Conservation (phyloP, 2,797 vertebrate species). For the Aphelocoma californica region DNA sequence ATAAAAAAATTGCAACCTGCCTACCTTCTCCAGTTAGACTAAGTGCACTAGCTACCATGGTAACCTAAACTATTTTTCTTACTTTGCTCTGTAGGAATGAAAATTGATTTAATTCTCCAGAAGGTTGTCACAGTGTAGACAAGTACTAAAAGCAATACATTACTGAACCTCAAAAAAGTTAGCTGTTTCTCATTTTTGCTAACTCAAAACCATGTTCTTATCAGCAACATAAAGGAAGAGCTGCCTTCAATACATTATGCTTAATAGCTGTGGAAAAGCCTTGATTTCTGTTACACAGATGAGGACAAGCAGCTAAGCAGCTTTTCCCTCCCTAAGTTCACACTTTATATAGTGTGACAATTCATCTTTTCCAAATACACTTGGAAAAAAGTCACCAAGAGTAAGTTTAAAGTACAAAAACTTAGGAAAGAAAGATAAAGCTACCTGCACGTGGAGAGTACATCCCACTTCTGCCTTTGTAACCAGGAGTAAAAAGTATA, state of each 20-base stretch:
- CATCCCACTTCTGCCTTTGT: background rate
- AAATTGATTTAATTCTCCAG: conserved; percentile 57
- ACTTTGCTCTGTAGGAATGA: conserved; percentile 66
- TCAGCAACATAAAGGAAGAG: background rate
- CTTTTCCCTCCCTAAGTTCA: background rate
- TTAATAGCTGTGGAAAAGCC: background rate
- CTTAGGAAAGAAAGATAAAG: background rate
- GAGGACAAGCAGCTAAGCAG: background rate
- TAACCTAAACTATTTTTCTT: conserved; percentile 79
- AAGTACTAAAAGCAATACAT: conserved; percentile 7
- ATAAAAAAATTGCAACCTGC: background rate
- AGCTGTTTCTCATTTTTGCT: background rate
- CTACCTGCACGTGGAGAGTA: background rate
- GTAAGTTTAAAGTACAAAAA: background rate
- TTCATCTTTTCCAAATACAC: background rate
- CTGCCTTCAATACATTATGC: background rate
- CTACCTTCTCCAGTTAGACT: conserved; percentile 63
- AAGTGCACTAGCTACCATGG: conserved; percentile 72
- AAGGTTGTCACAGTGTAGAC: background rate
- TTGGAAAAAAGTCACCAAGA: background rate
- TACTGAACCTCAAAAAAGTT: background rate
- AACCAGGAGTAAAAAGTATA: background rate
- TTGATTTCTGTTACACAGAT: background rate
- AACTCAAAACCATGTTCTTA: background rate
- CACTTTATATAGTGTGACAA: background rate